Evolutionary conservation across 2,797 vertebrate species (phyloP), one percentile per base, ranked within the genome.

Genomic region (Sebastes minor): DNA sequence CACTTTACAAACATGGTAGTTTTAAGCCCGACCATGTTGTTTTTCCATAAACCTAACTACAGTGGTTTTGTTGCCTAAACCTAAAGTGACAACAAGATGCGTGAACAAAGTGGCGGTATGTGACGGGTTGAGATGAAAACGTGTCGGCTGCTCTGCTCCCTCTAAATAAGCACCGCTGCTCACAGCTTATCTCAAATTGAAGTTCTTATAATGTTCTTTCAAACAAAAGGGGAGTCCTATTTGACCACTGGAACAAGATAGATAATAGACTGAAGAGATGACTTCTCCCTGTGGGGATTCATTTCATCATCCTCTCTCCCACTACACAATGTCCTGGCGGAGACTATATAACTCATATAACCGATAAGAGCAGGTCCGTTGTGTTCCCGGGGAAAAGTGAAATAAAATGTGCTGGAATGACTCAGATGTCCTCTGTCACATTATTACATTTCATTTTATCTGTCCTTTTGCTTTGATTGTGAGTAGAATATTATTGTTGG

Each of bases 141-240:
- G 18, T 49, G 46, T 49, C 8, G 52, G 71, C 74, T 32, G 60
- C 61, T 76, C 20, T 46, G 14, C 42, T 53, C 18, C 49, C 20
- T 20, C 46, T 49, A 49, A 49, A 49, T 1, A 20, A 20, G 9
- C 52, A 53, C 4, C 18, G 57, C 71, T 57, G 60, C 75, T 71
- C 74, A 20, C 22, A n/a, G 76, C 77, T 88, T 86, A 89, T 86
- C 91, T 87, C 63, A 88, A 76, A 89, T 67, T 84, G 72, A 87
- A 85, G 70, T 85, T 87, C 76, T 81, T 57, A 76, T 76, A 79
- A 38, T 75, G 72, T 70, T 76, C 66, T 66, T 65, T 74, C 69
- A 80, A 76, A 81, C 80, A 86, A 80, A 80, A 76, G 18, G 8
- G 49, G 64, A 71, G 68, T 85, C 71, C 76, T 67, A 32, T 84